A percentile compares a stretch with the other conserved stretches of the same genome.
phyloP scores from a whole-genome alignment of 2,888 invertebrate species.

The Cecidostiba fungosa region DNA sequence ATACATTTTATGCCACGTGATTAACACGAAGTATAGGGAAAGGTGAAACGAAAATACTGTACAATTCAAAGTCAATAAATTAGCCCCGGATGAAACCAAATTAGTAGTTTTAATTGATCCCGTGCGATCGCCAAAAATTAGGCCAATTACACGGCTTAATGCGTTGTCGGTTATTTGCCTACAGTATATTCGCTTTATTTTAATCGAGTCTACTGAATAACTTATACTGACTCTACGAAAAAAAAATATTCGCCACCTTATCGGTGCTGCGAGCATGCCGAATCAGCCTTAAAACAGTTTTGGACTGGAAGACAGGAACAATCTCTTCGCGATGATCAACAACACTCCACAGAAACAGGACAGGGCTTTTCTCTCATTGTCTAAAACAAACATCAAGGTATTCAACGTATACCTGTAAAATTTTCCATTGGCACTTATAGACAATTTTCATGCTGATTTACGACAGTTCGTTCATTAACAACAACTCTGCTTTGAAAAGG shows the following conservation, averaged over 20 bases:
- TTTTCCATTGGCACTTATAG: neutral
- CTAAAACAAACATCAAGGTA: no score
- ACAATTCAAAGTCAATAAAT: slow-evolving; percentile 19
- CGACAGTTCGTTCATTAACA: neutral
- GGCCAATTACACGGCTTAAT: neutral
- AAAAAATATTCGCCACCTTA: neutral
- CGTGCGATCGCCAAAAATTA: slow-evolving; percentile 2
- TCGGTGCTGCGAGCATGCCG: no score
- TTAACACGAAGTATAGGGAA: neutral
- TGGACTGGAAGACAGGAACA: no score
- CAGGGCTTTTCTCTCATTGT: no score
- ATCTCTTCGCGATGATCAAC: no score
- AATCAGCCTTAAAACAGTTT: no score
- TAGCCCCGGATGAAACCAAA: neutral
- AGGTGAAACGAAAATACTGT: neutral
- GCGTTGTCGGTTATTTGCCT: neutral
- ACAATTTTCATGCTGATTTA: neutral
- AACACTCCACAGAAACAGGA: no score
- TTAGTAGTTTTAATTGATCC: slow-evolving; percentile 6
- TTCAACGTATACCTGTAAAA: neutral
- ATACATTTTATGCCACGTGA: slow-evolving; percentile 13
- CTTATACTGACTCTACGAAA: neutral
- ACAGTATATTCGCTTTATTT: neutral
- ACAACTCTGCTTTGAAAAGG: neutral
- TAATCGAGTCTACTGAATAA: neutral